Percentiles rank a stretch among this genome's conserved stretches.
Evolutionary conservation across 2,797 vertebrate species (phyloP).

Genomic region (Columba guinea): DNA sequence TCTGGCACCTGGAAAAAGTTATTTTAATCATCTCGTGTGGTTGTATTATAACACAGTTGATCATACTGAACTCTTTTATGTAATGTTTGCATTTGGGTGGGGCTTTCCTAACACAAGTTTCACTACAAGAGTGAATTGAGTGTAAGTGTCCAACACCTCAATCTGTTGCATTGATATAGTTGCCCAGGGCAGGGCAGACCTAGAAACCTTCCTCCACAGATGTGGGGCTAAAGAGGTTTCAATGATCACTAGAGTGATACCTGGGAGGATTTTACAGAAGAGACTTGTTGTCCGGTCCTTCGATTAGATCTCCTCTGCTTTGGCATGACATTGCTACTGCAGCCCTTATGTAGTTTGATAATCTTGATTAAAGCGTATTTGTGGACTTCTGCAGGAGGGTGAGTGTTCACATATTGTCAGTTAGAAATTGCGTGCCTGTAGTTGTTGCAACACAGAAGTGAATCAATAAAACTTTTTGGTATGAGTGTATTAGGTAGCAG

Average conservation of each 20-base stretch:
- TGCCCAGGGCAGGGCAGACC: neutral
- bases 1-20: slow-evolving; percentile 53
- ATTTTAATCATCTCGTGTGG: neutral
- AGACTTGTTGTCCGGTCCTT: neutral
- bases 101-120: neutral
- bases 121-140: neutral
- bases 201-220: neutral
- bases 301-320: neutral
- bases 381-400: neutral
- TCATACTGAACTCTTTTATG: neutral
- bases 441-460: neutral
- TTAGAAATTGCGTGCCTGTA: neutral
- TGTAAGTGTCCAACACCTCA: neutral
- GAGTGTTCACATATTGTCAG: neutral
- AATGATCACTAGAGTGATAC: neutral
- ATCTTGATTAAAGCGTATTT: neutral
- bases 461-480: neutral
- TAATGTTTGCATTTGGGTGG: neutral
- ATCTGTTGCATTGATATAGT: neutral
- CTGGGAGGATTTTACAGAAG: neutral
- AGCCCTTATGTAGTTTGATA: neutral
- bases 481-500: neutral
- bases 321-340: neutral
- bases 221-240: neutral
- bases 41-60: slow-evolving; percentile 12